Conservation (phyloP, 2,797 vertebrate genomes). For the Bradypodion ventrale region DNA sequence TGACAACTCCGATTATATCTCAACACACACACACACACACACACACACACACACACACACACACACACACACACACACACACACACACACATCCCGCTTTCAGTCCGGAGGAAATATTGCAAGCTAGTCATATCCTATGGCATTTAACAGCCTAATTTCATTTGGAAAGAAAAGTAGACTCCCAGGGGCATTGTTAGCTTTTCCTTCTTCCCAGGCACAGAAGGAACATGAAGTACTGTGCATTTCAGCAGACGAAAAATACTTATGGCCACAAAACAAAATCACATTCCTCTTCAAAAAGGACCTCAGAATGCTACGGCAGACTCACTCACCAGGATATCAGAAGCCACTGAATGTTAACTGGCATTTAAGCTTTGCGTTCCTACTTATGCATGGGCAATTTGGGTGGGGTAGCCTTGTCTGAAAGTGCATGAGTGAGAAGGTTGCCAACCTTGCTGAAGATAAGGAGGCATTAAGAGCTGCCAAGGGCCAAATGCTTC, state of each 20-base stretch:
- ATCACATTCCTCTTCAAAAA: constrained; percentile 19
- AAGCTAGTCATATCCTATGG: constrained; percentile 32
- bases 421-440: no score
- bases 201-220: constrained; percentile 37
- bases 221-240: constrained; percentile 14
- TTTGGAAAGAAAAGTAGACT: constrained; percentile 42
- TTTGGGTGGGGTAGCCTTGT: no score
- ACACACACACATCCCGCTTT: accelerated
- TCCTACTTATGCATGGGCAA: not conserved
- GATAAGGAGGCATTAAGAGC: not conserved
- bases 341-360: not conserved
- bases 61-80: no score
- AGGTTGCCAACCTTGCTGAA: not conserved
- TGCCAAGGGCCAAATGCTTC: no score
- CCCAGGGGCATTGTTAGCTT: constrained; percentile 31
- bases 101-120: constrained; percentile 35
- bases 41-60: no score
- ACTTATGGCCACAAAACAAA: not conserved
- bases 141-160: constrained; percentile 35
- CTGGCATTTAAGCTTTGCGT: no score
- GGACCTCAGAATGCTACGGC: not conserved
- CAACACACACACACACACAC: no score
- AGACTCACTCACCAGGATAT: not conserved
- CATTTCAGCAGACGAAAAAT: constrained; percentile 41
- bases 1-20: not conserved